Base-by-base conservation (phyloP, 2,888 invertebrate species). In the Parapristionchus giblindavisi region DNA sequence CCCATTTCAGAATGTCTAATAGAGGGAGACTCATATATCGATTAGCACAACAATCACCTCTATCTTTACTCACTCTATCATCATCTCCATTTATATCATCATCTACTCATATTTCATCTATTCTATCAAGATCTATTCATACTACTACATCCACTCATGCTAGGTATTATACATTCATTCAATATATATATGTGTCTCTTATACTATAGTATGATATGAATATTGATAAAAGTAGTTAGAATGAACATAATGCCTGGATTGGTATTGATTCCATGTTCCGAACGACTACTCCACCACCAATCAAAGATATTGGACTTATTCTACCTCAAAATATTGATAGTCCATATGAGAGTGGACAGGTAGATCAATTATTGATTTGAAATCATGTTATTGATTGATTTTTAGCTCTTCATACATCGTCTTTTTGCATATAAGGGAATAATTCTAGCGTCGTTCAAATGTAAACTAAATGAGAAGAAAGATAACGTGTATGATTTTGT, bases 391-490 rank as follows among this genome's bases (percentile, higher is more conserved):
- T 27, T 40, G 6, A 6, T 63, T 17, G 3, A 63, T 17, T n/a
- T 88, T 54, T 86, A 91, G 90, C 90, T 97, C 78, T 96, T 99
- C 89, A 91, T 99, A 72, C 99, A 99, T 89, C 92, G 94, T 86
- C 93, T 98, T 27, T 99, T 99, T 89, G 97, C 97, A 24, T 99
- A 99, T 89, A 91, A 98, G 84, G 98, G 98, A 4, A 95, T 99
- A 21, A 93, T 98, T 76, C 91, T 99, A 70, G 98, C 98, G 89
- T 96, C 98, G 1, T 98, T 98, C 96, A 90, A 94, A 78, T 97
- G 97, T 11, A 92, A 94, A 87, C 95, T 97, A 0, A 97, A 95
- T 87, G 97, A 98, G 61, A 83, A 79, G 48, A 77, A 88, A 91
- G 96, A 86, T 17, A 56, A 17, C 8, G n/a, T 56, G 70, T 71